Base-by-base conservation (phyloP, 2,888 invertebrate species). In the Tribolium freemani region DNA sequence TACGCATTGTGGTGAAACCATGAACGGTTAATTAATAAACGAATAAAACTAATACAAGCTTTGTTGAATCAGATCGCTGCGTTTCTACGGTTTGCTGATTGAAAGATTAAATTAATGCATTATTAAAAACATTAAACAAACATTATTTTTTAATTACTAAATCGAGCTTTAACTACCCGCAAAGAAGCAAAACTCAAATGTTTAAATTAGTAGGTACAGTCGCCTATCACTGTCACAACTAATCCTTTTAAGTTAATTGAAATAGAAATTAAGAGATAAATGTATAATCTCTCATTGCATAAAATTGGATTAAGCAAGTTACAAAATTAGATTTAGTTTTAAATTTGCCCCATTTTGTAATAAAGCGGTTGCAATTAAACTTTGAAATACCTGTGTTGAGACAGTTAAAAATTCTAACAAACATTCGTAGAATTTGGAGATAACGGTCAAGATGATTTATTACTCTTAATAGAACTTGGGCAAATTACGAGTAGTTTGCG, bases 211-310 rank as follows among this genome's bases (percentile, higher is more conserved):
- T 38, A 38, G 38, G 38, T 38, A 38, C 8, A 38, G 38, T 38
- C 38, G n/a, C 5, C 9, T 20, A 44, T 21, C 64, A 54, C 13
- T 45, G 64, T 38, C 16, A 11, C 20, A 53, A 44, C 44, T 53
- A 64, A 64, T 13, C 45, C 64, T 53, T 54, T 64, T 53, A 64
- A 26, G 38, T 21, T 64, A 54, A 64, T 64, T 64, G 53, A 53
- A 26, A 9, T 26, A 26, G 64, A 51, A 64, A 38, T 63, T 44
- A 31, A 44, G n/a, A 53, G 53, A 10, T 64, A 64, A 64, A 30
- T 63, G 51, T 51, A 38, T 51, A 48, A 51, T 51, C 31, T 51
- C 38, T 10, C 16, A 20, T 48, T 21, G n/a, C 50, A 38, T 16
- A 20, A 38, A 63, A 51, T 48, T 61, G 50, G 11, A 26, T 38